Conservation (phyloP, 2,888 invertebrate species). For the Lepidochitona cinerea region DNA sequence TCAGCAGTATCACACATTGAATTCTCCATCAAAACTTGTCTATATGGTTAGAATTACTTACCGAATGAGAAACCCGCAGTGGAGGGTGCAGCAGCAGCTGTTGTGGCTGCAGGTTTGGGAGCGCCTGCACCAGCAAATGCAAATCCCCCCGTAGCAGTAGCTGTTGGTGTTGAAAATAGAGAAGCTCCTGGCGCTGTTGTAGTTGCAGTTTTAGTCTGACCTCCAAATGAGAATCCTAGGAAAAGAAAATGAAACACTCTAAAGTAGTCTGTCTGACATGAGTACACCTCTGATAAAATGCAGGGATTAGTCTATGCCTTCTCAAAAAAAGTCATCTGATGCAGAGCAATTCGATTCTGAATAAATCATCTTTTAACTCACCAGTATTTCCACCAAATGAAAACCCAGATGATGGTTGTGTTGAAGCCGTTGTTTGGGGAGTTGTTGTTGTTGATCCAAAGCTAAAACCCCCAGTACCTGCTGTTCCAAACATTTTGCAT, state of each 20-base stretch:
- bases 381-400: not conserved
- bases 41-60: too few species aligned
- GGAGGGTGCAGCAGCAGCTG: not conserved
- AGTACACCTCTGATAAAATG: too few species aligned
- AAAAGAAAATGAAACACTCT: too few species aligned
- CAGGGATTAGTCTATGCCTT: too few species aligned
- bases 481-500: too few species aligned
- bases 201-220: not conserved
- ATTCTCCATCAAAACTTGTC: too few species aligned
- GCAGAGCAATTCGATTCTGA: too few species aligned
- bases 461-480: not conserved
- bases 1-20: too few species aligned
- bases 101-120: not conserved
- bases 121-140: not conserved
- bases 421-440: not conserved
- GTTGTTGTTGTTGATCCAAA: not conserved
- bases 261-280: too few species aligned
- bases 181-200: not conserved
- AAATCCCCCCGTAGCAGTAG: not conserved
- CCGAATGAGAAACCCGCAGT: not conserved
- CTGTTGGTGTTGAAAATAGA: not conserved
- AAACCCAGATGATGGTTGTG: not conserved
- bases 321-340: too few species aligned
- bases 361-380: too few species aligned
- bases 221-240: not conserved